These are phyloP conservation scores for Rana temporaria DNA, from an alignment of 2,113 vertebrate species.

Conservation along the genomic window DNA sequence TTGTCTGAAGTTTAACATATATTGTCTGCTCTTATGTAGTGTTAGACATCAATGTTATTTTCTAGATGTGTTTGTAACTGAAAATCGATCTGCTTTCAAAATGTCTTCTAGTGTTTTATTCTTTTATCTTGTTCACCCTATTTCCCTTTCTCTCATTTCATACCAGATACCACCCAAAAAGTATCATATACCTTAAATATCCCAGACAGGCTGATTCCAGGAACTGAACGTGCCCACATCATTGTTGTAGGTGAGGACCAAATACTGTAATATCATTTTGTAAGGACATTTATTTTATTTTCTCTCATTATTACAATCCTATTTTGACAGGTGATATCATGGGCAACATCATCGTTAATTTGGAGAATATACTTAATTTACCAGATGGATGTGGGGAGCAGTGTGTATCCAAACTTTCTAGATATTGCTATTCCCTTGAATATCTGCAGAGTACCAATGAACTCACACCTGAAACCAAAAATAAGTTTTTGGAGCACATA, in stretches of 20 bases:
- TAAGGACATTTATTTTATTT: not conserved
- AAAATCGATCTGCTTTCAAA: too few relatives aligned
- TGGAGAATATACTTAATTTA: not conserved
- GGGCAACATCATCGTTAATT: not conserved
- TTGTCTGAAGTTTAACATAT: too few relatives aligned
- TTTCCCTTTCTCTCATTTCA: not conserved
- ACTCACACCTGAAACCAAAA: constrained; percentile 23
- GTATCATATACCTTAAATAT: constrained; percentile 60
- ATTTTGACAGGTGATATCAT: constrained; percentile 41
- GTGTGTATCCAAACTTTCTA: not conserved
- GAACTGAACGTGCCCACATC: constrained; percentile 68
- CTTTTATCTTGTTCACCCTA: not conserved
- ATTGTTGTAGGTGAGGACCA: constrained; percentile 70
- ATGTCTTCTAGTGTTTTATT: not conserved
- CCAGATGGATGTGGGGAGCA: constrained; percentile 32
- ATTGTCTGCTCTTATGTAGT: too few relatives aligned
- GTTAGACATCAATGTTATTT: too few relatives aligned
- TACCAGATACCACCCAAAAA: constrained; percentile 57
- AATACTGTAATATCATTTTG: not conserved
- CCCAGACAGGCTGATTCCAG: constrained; percentile 67
- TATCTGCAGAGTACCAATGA: constrained; percentile 11
- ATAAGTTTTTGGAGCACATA: not conserved
- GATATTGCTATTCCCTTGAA: not conserved
- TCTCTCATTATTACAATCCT: not conserved
- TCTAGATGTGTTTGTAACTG: too few relatives aligned